phyloP scores from a whole-genome alignment of 2,888 invertebrate species.

The Oscheius myriophilus region DNA sequence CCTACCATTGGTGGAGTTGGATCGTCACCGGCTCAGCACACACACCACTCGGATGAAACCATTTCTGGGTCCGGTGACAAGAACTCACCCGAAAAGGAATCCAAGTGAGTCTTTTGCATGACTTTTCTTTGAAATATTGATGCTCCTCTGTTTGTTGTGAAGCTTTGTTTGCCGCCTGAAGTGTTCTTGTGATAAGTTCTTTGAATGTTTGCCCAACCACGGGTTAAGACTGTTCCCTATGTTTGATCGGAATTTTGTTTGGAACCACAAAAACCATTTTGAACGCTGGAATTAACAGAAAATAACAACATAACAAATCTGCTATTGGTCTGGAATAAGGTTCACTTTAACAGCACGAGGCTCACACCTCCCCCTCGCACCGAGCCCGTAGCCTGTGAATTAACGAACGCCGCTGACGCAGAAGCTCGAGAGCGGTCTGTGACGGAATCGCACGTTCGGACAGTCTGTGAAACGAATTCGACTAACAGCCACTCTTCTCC shows the following conservation, averaged over 20 bases:
- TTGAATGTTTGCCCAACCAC: too few species aligned
- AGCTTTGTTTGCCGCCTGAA: too few species aligned
- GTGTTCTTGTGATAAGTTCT: too few species aligned
- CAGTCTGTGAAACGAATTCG: slow-evolving; percentile 12
- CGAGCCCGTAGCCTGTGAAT: slow-evolving; percentile 1
- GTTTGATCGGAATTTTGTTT: too few species aligned
- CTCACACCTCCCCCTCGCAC: slow-evolving; percentile 28
- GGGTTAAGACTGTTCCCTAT: too few species aligned
- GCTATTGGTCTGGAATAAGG: too few species aligned
- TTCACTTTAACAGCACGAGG: slow-evolving; percentile 27
- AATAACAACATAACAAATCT: too few species aligned
- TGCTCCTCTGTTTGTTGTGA: too few species aligned
- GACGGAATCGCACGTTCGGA: slow-evolving; percentile 16
- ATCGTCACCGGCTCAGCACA: not conserved
- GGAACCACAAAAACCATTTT: too few species aligned
- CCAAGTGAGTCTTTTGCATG: slow-evolving; percentile 24
- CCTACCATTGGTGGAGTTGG: slow-evolving; percentile 21
- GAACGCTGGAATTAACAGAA: too few species aligned
- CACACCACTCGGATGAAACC: slow-evolving; percentile 22
- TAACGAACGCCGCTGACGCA: slow-evolving; percentile 8
- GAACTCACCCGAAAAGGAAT: slow-evolving; percentile 21
- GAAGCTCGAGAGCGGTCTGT: slow-evolving; percentile 23
- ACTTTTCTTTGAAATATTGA: not conserved
- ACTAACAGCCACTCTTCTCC: slow-evolving; percentile 38
- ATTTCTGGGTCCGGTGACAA: not conserved